Evolutionary conservation across 2,888 invertebrate species (phyloP), one percentile per base, ranked within the genome.

Genomic region (Drosophila siamana): DNA sequence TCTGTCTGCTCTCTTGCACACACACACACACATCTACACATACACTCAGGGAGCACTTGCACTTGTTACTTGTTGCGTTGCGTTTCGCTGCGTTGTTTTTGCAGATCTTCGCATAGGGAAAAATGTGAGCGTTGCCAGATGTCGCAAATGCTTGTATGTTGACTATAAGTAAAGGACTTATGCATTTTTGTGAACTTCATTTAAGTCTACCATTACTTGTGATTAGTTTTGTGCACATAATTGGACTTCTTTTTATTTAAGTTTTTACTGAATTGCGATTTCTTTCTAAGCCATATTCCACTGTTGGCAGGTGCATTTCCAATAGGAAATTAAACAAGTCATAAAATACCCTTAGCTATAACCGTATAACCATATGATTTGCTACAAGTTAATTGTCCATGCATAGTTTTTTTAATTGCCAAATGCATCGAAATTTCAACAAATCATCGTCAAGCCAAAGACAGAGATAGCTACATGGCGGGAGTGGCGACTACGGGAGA

Each of bases 11-110:
- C 55, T 52, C 24, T 28, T 8, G 28, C 41, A 26, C 15, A 4
- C 57, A 15, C 15, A 6, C 4, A 40, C 28, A 16, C 5, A 24
- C 30, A 46, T 22, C 41, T 48, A 33, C 52, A 24, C 30, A 15
- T 24, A 22, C 65, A 43, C 51, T 65, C 33, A 26, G 41, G 6
- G 5, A 13, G 8, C 1, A 26, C 38, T 48, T 48, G 26, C 48
- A 56, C 36, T 60, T 62, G 51, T 72, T 65, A 80, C 78, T 80
- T 80, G 82, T 84, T 84, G 80, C 63, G 59, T 57, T 50, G 55
- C 15, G 13, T 52, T 46, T 9, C 1, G 11, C 9, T 30, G 11
- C 26, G 26, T 33, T n/a, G 11, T 33, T 50, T 50, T 28, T 69
- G 64, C 56, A 70, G 73, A 74, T 74, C 70, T 64, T 51, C 24